Evolutionary conservation across 2,113 vertebrate species (phyloP).

Genomic region (Micromys minutus): DNA sequence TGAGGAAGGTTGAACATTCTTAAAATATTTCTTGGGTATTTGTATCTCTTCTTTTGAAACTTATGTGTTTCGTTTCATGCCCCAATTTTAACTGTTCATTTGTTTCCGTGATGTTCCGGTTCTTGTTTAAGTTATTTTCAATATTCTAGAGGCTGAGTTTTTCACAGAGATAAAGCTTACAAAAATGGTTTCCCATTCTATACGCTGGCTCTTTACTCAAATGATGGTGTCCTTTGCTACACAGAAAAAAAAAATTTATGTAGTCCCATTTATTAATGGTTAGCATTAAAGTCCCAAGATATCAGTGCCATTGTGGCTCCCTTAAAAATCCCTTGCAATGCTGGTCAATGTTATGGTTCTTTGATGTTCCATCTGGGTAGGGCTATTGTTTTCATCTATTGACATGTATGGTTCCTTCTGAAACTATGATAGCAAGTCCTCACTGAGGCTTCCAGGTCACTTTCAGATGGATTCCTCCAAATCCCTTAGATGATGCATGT

Average conservation of each 20-base stretch:
- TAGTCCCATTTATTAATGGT: background rate
- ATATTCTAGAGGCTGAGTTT: background rate
- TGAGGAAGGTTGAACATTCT: background rate
- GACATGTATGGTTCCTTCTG: background rate
- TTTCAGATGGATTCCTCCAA: background rate
- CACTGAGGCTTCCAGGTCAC: background rate
- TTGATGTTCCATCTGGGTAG: background rate
- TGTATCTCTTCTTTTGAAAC: background rate
- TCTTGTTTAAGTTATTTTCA: no score
- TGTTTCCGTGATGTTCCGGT: background rate
- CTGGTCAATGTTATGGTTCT: background rate
- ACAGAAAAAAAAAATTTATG: background rate
- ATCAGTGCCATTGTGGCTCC: no score
- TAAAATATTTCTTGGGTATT: background rate
- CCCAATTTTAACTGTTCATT: background rate
- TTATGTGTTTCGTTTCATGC: background rate
- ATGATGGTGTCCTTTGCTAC: background rate
- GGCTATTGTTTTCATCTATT: background rate
- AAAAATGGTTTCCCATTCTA: background rate
- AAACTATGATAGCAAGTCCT: background rate
- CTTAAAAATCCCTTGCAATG: background rate
- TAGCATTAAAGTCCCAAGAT: background rate
- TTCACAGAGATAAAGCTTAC: background rate
- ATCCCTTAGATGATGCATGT: background rate
- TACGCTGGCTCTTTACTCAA: background rate